A percentile compares a stretch with the other conserved stretches of the same genome.
Conservation (phyloP, 2,797 vertebrate species). For the Bovichtus variegatus region DNA sequence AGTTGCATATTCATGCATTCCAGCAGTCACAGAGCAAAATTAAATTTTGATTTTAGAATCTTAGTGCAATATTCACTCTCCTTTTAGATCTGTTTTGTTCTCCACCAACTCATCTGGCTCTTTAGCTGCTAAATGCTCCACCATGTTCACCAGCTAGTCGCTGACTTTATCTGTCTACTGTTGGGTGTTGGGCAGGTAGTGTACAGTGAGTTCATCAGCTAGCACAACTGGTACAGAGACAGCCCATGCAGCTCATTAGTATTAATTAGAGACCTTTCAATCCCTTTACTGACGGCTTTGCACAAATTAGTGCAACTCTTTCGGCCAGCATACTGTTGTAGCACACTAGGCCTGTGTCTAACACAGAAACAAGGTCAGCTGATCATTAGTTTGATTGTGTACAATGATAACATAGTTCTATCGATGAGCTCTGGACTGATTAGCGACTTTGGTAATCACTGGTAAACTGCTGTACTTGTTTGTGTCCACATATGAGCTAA, state of each 20-base stretch:
- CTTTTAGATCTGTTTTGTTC: no score
- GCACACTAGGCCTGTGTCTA: not conserved
- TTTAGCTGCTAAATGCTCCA: no score
- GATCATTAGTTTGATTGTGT: not conserved
- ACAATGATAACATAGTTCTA: not conserved
- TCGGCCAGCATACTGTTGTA: not conserved
- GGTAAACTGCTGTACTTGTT: not conserved
- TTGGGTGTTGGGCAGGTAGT: no score
- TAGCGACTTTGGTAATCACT: not conserved
- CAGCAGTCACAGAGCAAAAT: no score
- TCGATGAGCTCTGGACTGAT: slow-evolving; percentile 12
- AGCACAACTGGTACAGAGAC: not conserved
- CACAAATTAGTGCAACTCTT: not conserved
- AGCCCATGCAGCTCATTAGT: not conserved
- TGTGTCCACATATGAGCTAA: not conserved
- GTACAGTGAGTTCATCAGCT: no score
- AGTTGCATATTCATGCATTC: fast-evolving
- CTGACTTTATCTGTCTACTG: not conserved
- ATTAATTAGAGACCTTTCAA: not conserved
- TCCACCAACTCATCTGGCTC: no score
- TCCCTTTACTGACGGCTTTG: not conserved
- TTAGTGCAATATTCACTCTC: no score
- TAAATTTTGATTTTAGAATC: no score
- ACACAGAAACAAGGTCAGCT: not conserved
- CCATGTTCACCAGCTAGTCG: no score